Percentiles rank a stretch among this genome's conserved stretches.
These are phyloP conservation scores for Carterocephalus palaemon DNA, from an alignment of 2,888 invertebrate species.

Conservation along the genomic window DNA sequence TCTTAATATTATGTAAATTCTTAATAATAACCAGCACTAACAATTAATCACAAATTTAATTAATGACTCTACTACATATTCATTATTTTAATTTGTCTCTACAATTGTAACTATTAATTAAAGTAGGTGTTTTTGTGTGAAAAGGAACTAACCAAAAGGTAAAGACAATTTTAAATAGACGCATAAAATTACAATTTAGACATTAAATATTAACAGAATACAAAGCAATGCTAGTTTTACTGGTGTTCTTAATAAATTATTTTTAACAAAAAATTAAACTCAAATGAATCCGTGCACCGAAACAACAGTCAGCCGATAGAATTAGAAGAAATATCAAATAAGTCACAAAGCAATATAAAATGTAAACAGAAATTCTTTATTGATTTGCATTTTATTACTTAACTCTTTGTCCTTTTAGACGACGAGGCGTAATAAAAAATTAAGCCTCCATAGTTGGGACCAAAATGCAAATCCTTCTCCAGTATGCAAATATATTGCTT, in stretches of 20 bases:
- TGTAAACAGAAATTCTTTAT: constrained; percentile 25
- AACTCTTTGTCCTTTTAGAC: constrained; percentile 49
- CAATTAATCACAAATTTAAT: too few species aligned
- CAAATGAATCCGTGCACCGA: background rate
- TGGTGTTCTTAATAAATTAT: background rate
- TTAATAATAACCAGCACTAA: too few species aligned
- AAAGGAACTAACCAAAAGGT: too few species aligned
- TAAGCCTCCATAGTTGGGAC: constrained; percentile 47
- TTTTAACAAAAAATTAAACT: constrained; percentile 5
- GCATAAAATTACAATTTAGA: constrained; percentile 21
- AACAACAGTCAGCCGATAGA: constrained; percentile 1
- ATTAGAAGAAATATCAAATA: constrained; percentile 7
- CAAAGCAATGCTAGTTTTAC: background rate
- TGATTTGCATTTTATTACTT: constrained; percentile 61
- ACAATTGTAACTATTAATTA: too few species aligned
- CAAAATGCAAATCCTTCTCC: constrained; percentile 66
- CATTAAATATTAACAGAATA: too few species aligned
- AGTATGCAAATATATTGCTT: constrained; percentile 70
- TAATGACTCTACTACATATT: too few species aligned
- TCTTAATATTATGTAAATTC: too few species aligned
- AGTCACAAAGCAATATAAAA: constrained; percentile 20
- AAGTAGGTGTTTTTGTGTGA: too few species aligned
- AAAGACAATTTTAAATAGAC: too few species aligned
- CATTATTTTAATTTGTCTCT: too few species aligned
- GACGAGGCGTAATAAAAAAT: constrained; percentile 49